Conservation (phyloP, 1,140 invertebrate genomes). For the Limonius californicus region DNA sequence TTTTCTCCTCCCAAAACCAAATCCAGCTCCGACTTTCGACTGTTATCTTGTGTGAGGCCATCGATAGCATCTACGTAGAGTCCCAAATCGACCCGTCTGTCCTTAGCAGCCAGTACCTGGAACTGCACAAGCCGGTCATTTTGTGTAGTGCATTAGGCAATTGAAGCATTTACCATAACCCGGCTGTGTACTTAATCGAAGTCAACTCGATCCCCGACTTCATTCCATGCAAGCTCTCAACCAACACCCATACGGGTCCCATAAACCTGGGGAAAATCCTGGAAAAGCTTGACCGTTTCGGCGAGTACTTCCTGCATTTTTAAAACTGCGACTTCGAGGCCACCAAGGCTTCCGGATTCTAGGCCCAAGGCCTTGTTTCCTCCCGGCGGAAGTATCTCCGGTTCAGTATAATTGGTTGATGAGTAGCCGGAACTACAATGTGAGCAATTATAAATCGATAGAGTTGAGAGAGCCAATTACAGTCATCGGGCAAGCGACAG, state of each 20-base stretch:
- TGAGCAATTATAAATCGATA: constrained; percentile 68
- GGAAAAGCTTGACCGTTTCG: constrained; percentile 33
- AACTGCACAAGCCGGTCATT: constrained; percentile 35
- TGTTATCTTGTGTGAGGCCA: constrained; percentile 39
- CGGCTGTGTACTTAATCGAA: not conserved
- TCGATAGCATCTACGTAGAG: constrained; percentile 29
- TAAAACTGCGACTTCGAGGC: constrained; percentile 78
- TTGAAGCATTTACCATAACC: constrained; percentile 24
- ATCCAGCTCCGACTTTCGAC: constrained; percentile 8
- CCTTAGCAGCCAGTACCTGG: constrained; percentile 30
- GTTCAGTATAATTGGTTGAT: constrained; percentile 78
- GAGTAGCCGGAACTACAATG: constrained; percentile 71
- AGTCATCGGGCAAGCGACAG: constrained; percentile 70
- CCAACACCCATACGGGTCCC: constrained; percentile 26
- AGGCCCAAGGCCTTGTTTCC: constrained; percentile 69
- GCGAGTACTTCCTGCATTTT: constrained; percentile 79
- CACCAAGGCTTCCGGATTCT: constrained; percentile 54
- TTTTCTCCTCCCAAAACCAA: constrained; percentile 52
- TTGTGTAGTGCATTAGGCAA: constrained; percentile 26
- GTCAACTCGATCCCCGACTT: constrained; percentile 18
- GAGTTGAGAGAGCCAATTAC: constrained; percentile 65
- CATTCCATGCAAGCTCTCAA: constrained; percentile 36
- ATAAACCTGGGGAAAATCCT: constrained; percentile 22
- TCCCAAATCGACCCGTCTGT: constrained; percentile 20
- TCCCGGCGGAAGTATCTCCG: constrained; percentile 69